Conservation (phyloP, 2,888 invertebrate species). For the Cerastis rubricosa region DNA sequence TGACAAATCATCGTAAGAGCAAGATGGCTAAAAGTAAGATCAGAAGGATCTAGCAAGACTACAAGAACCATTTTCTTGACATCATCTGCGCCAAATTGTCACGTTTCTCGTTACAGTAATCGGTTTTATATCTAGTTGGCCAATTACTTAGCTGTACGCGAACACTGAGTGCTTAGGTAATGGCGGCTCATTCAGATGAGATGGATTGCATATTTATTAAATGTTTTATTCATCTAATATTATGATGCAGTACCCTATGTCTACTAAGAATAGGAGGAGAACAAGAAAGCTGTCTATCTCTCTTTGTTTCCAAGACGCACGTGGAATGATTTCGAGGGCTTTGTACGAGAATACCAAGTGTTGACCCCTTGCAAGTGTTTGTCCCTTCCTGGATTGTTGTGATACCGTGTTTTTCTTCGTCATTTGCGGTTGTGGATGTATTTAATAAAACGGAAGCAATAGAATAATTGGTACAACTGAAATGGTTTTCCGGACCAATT, state of each 20-base stretch:
- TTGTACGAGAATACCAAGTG: slow-evolving; percentile 11
- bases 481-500: slow-evolving; percentile 12
- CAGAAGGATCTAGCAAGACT: slow-evolving; percentile 13
- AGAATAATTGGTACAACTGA: slow-evolving; percentile 29
- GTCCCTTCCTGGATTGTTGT: slow-evolving; percentile 7
- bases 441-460: slow-evolving; percentile 40
- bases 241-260: slow-evolving; percentile 57
- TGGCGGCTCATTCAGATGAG: slow-evolving; percentile 71
- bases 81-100: slow-evolving; percentile 38
- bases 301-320: slow-evolving; percentile 16
- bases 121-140: slow-evolving; percentile 51
- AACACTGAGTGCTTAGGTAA: slow-evolving; percentile 67
- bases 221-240: slow-evolving; percentile 77
- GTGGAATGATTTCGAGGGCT: slow-evolving; percentile 19
- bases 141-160: slow-evolving; percentile 63
- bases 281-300: slow-evolving; percentile 31
- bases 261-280: slow-evolving; percentile 62
- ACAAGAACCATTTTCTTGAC: slow-evolving; percentile 34
- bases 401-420: neutral
- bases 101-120: slow-evolving; percentile 51
- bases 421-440: neutral
- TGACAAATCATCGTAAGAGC: neutral
- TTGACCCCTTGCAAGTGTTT: slow-evolving; percentile 1
- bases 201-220: slow-evolving; percentile 73
- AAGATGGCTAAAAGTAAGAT: slow-evolving; percentile 10